phyloP scores from a whole-genome alignment of 2,113 vertebrate species.

The Corythornis madagascariensis region DNA sequence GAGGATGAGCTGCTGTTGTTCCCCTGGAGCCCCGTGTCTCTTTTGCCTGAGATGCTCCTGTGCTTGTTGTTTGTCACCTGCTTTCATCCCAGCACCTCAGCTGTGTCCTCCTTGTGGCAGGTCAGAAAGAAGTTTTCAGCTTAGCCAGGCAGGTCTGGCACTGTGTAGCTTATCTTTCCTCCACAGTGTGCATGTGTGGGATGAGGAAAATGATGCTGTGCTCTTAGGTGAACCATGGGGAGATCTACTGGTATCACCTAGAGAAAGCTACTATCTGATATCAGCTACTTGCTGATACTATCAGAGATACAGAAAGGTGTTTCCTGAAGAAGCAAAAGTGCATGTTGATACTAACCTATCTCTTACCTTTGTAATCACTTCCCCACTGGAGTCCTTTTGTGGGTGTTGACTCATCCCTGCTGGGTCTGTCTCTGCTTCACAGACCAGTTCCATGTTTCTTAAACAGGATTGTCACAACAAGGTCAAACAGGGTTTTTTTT shows the following conservation, averaged over 20 bases:
- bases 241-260: neutral
- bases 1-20: rapidly evolving
- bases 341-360: neutral
- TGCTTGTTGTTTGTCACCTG: neutral
- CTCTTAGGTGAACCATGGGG: neutral
- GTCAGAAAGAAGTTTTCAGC: neutral
- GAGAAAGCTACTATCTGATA: no score
- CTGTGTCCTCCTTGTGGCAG: neutral
- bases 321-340: neutral
- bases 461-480: neutral
- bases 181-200: no score
- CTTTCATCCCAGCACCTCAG: neutral
- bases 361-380: neutral
- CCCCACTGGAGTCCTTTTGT: neutral
- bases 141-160: no score
- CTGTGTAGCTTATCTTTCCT: rapidly evolving
- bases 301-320: neutral
- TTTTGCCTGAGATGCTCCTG: neutral
- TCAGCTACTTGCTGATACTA: neutral
- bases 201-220: neutral
- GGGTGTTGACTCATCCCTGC: neutral
- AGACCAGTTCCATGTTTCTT: neutral
- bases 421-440: neutral
- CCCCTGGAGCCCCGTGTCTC: neutral
- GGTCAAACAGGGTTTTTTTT: neutral